Base-by-base conservation (phyloP, 2,113 vertebrate genomes). In the Cyanoramphus novaezelandiae region DNA sequence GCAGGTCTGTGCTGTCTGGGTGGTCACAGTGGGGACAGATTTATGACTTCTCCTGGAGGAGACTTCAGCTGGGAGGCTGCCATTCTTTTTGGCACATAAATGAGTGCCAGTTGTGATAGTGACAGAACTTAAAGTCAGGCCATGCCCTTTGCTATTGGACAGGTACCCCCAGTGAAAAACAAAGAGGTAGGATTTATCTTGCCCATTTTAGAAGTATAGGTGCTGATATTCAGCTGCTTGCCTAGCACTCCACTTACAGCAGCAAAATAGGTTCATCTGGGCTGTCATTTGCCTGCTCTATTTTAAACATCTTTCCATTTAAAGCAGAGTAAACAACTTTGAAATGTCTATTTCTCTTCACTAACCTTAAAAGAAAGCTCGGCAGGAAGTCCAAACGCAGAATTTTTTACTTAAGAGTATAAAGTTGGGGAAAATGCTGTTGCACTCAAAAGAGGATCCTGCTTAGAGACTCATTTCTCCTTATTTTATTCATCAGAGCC, bases 271-370 rank as follows among this genome's bases (percentile, higher is more conserved):
- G 33, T 63, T 90, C 35, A 25, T n/a, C 43, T 17, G 33, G 43
- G 11, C 71, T 74, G 37, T 16, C 7, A 3, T 43, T 90, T 0
- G 2, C 27, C 35, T 37, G 23, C 60, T 86, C 29, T 78, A 19
- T 90, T 92, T 82, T 82, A 90, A 90, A 82, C 27, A 52, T 53
- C 33, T 82, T 78, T 78, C 53, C 33, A 35, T 78, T 86, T 90
- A 78, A 50, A 64, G 47, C 18, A 41, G 57, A 46, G 65, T 57
- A 68, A 82, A 82, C 82, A 86, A 35, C 71, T 82, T 68, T 28
- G 43, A 82, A 82, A 50, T 41, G 18, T 50, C 65, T 68, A 35
- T 82, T 78, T 72, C 52, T 86, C 41, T 82, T 89, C 23, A 11
- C 16, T 41, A 28, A 68, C 55, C 21, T 24, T 68, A 52, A 44